Evolutionary conservation across 2,113 vertebrate genomes (phyloP).

Genomic region (Rhinolophus ferrumequinum): DNA sequence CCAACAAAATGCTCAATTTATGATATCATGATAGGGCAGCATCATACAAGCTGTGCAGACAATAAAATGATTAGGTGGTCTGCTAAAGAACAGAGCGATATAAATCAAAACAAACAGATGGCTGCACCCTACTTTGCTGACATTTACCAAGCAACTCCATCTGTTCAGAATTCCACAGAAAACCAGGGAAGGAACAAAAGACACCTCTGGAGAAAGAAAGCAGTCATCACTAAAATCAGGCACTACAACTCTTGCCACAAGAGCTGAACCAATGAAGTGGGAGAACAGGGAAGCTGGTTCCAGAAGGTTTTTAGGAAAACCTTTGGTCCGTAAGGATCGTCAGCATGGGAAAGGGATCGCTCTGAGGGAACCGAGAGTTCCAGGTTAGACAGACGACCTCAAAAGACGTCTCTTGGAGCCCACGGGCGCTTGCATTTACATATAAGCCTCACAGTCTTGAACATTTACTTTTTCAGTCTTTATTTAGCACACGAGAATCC

Average conservation of each 20-base stretch:
- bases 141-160: background rate
- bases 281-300: background rate
- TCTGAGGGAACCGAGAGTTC: background rate
- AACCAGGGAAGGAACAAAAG: background rate
- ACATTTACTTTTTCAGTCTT: background rate
- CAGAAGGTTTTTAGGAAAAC: background rate
- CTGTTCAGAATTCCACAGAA: background rate
- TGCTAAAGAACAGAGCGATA: background rate
- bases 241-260: no score
- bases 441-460: background rate
- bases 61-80: no score
- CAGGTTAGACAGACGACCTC: background rate
- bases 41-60: accelerated
- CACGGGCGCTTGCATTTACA: accelerated
- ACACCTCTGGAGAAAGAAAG: background rate
- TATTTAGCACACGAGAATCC: background rate
- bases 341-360: background rate
- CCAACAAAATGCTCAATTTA: background rate
- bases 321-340: background rate
- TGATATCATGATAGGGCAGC: background rate
- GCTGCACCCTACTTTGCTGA: background rate
- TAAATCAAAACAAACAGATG: background rate
- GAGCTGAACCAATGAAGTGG: background rate
- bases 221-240: accelerated
- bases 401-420: background rate